Evolutionary conservation across 2,113 vertebrate species (phyloP).

Genomic region (Heterotilapia buettikoferi): DNA sequence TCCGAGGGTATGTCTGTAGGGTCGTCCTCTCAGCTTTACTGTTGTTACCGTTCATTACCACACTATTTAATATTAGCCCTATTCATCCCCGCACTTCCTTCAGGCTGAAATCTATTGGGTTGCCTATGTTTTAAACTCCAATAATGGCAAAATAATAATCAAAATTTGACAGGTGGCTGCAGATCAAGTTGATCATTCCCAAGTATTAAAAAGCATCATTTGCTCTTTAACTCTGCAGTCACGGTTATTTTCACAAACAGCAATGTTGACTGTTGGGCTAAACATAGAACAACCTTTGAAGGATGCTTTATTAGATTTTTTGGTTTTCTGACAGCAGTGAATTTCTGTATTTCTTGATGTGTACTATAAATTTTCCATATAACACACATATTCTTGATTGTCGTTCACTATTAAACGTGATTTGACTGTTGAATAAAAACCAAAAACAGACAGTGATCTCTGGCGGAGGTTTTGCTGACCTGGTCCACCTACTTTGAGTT

Average conservation of each 20-base stretch:
- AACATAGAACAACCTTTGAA: fast-evolving
- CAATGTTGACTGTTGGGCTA: background rate
- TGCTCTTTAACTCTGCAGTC: background rate
- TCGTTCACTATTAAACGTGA: background rate
- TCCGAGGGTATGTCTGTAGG: background rate
- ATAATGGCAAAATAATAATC: background rate
- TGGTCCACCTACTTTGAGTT: background rate
- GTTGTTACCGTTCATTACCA: background rate
- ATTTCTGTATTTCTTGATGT: background rate
- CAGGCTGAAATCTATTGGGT: background rate
- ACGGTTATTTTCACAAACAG: background rate
- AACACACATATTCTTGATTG: background rate
- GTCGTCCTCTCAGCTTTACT: background rate
- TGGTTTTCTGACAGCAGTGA: background rate
- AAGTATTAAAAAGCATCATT: background rate
- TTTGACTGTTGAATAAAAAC: background rate
- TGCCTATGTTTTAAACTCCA: background rate
- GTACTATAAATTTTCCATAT: background rate
- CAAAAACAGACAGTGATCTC: fast-evolving
- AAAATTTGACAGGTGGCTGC: background rate
- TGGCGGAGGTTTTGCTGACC: background rate
- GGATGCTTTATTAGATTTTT: background rate
- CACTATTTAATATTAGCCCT: background rate
- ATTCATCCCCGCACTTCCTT: background rate
- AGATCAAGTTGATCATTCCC: background rate